A percentile compares a stretch with the other conserved stretches of the same genome.
Evolutionary conservation across 2,797 vertebrate genomes (phyloP).

Genomic region (Bucorvus abyssinicus): DNA sequence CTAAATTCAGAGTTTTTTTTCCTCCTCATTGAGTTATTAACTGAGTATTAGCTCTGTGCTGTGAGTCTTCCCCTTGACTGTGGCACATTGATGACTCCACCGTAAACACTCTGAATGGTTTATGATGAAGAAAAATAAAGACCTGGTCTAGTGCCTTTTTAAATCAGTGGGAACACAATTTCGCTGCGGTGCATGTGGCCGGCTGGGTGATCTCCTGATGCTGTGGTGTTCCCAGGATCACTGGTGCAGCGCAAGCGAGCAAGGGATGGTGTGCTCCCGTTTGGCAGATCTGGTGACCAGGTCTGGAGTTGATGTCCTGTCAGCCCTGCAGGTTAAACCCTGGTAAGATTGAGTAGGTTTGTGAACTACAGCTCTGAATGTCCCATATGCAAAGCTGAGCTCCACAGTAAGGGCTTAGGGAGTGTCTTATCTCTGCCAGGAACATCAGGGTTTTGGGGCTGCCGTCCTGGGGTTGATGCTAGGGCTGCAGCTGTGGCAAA

Average conservation of each 20-base stretch:
- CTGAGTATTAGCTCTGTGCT: not conserved
- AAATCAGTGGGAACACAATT: not conserved
- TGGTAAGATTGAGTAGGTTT: not conserved
- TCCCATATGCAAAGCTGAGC: not conserved
- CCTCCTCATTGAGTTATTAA: not conserved
- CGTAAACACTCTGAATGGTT: not conserved
- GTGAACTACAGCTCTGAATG: not conserved
- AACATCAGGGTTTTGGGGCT: not conserved
- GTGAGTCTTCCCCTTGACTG: not conserved
- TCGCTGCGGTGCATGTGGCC: fast-evolving
- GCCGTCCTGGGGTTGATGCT: not conserved
- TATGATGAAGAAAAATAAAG: not conserved
- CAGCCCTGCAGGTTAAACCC: not conserved
- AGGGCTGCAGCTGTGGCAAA: not conserved
- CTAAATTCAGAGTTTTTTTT: slow-evolving; percentile 16
- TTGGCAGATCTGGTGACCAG: not conserved
- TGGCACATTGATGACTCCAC: not conserved
- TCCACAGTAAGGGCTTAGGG: fast-evolving
- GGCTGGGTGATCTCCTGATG: not conserved
- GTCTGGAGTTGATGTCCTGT: not conserved
- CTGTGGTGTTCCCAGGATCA: fast-evolving
- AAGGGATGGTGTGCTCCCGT: fast-evolving
- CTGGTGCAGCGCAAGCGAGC: fast-evolving
- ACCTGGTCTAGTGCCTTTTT: not conserved
- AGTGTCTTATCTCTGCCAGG: not conserved